Base-by-base conservation (phyloP, 2,113 vertebrate species). In the Accipiter cooperii region DNA sequence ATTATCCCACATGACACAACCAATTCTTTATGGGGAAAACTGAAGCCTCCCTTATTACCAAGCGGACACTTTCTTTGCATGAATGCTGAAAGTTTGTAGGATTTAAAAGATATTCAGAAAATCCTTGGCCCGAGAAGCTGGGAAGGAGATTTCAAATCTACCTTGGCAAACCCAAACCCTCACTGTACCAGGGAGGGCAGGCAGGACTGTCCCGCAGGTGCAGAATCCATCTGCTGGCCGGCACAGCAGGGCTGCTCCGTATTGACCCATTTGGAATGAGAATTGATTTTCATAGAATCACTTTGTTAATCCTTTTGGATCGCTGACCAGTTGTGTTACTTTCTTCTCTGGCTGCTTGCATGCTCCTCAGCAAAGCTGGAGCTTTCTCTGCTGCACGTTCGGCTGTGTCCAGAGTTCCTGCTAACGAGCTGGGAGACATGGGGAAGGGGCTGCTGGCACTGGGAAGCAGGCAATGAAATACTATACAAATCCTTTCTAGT, bases 401-500 rank as follows among this genome's bases (percentile, higher is more conserved):
- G 9, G 78, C 74, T 75, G 33, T 60, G 66, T 49, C 47, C 81
- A 51, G 68, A 86, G 36, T 21, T 94, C 78, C 64, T 95, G 61
- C 91, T 78, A 54, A 12, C 12, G 33, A n/a, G 55, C 70, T 81
- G 44, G 36, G 76, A 75, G 90, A 55, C 25, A 17, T 74, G 17
- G 58, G 36, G 73, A 93, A 94, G 89, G 78, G 95, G 73, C 70
- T 83, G 61, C 52, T 3, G 14, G 51, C 73, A 70, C 69, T 33
- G 70, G 65, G 70, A 96, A 94, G 68, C 60, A 49, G 80, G 80
- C n/a, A 12, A 73, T 63, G 46, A 94, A 93, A 93, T 90, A 92
- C 94, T 82, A 54, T 57, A 96, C 71, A 97, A 97, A 96, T 93
- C 66, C 40, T 94, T 95, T 78, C 84, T 89, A 96, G 85, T 97